These are phyloP conservation scores for Ovis aries DNA, from an alignment of 2,113 vertebrate species.

Conservation along the genomic window DNA sequence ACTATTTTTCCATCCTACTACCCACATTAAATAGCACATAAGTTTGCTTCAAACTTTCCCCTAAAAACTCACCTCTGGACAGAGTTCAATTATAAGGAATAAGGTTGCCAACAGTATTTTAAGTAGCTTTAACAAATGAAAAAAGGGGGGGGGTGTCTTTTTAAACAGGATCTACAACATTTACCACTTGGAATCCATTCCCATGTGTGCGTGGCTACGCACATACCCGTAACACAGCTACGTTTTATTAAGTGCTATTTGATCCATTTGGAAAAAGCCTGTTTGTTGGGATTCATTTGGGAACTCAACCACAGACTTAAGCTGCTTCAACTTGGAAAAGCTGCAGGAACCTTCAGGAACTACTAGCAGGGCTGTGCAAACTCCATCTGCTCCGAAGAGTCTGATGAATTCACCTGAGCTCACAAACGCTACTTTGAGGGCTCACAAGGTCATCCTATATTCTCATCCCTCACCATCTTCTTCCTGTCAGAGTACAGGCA, in stretches of 20 bases:
- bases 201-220: background rate
- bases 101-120: slow-evolving; percentile 23
- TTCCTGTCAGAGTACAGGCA: background rate
- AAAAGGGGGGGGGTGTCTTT: background rate
- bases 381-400: background rate
- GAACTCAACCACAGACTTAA: slow-evolving; percentile 8
- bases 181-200: background rate
- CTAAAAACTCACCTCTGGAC: background rate
- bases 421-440: background rate
- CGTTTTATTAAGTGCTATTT: slow-evolving; percentile 37
- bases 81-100: slow-evolving; percentile 24
- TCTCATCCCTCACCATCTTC: background rate
- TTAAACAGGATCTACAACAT: background rate
- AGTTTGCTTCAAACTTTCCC: slow-evolving; percentile 52
- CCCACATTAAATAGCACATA: slow-evolving; percentile 43
- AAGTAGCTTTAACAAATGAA: background rate
- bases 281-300: background rate
- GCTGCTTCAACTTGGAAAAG: slow-evolving; percentile 22
- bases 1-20: slow-evolving; percentile 48
- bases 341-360: slow-evolving; percentile 8
- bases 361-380: background rate
- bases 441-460: background rate
- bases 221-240: background rate
- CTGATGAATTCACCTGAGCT: background rate
- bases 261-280: slow-evolving; percentile 33